Conservation (phyloP, 1,140 invertebrate species). For the Anastrepha ludens region DNA sequence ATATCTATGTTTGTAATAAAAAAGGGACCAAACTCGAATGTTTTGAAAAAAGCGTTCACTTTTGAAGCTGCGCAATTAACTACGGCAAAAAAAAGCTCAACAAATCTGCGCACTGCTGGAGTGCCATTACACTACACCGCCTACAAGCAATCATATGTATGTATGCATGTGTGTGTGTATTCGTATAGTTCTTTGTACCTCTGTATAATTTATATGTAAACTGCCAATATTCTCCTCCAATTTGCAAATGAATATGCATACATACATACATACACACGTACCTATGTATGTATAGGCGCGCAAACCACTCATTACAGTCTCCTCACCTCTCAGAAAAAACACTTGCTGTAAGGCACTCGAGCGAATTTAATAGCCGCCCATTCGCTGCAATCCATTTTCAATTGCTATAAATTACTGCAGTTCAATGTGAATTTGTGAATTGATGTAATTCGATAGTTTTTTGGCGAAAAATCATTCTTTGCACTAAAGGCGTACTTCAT, state of each 20-base stretch:
- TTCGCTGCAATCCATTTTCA: not conserved
- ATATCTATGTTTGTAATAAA: not conserved
- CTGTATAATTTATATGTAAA: no score
- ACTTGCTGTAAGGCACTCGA: constrained; percentile 21
- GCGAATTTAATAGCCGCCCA: constrained; percentile 18
- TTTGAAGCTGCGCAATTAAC: constrained; percentile 29
- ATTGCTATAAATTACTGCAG: constrained; percentile 27
- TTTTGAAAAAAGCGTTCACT: constrained; percentile 45
- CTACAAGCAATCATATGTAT: not conserved
- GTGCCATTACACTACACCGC: constrained; percentile 7
- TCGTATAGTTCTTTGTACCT: no score
- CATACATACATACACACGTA: no score
- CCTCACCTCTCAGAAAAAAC: not conserved
- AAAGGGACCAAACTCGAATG: constrained; percentile 15
- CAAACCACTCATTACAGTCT: not conserved
- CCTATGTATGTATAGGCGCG: not conserved
- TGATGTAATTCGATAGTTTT: constrained; percentile 42
- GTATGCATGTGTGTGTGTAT: not conserved
- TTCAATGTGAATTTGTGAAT: constrained; percentile 21
- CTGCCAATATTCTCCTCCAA: not conserved
- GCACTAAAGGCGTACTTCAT: no score
- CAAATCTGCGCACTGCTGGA: not conserved
- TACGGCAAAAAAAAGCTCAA: constrained; percentile 4
- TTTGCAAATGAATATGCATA: not conserved
- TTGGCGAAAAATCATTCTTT: not conserved